phyloP scores from a whole-genome alignment of 2,888 invertebrate genomes.

The Tethea ocularis region DNA sequence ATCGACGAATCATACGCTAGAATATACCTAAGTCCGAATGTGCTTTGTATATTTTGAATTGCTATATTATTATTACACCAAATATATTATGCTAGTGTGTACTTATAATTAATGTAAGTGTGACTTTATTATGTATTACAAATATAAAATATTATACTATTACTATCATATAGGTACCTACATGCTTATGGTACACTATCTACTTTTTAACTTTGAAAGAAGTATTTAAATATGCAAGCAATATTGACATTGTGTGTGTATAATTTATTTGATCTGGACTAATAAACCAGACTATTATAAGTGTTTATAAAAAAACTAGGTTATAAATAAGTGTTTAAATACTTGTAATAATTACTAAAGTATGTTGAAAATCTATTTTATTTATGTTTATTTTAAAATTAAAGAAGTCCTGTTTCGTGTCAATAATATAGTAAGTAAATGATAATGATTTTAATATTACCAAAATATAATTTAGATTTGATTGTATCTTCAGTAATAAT shows the following conservation, averaged over 20 bases:
- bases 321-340: background rate
- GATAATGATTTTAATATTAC: slow-evolving; percentile 52
- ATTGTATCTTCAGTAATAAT: slow-evolving; percentile 29
- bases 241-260: slow-evolving; percentile 17
- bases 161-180: background rate
- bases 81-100: slow-evolving; percentile 44
- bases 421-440: slow-evolving; percentile 76
- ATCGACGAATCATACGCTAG: slow-evolving; percentile 81
- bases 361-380: slow-evolving; percentile 43
- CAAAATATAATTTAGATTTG: slow-evolving; percentile 44
- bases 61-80: slow-evolving; percentile 47
- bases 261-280: background rate
- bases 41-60: slow-evolving; percentile 73
- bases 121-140: background rate
- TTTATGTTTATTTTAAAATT: slow-evolving; percentile 41
- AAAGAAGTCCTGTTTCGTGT: slow-evolving; percentile 73
- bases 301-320: background rate
- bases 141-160: background rate
- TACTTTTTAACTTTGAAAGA: background rate
- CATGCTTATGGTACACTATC: background rate
- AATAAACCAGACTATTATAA: background rate
- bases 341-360: slow-evolving; percentile 50
- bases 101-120: background rate
- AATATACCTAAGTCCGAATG: slow-evolving; percentile 80
- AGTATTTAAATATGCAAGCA: background rate